phyloP scores from a whole-genome alignment of 2,797 vertebrate genomes.

The Rallus crepitans region DNA sequence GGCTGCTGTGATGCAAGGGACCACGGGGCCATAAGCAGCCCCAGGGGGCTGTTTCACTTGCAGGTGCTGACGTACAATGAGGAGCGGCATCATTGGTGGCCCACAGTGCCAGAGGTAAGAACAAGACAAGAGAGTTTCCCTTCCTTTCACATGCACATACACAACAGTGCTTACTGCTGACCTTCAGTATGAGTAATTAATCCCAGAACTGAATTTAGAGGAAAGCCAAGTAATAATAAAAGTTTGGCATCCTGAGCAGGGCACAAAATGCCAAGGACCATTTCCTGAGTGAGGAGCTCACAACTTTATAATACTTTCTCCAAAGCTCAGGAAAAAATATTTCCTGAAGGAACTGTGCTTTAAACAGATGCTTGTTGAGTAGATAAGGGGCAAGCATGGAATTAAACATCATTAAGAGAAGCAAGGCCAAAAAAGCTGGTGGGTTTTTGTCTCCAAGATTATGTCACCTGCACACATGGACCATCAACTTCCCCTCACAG shows the following conservation, averaged over 20 bases:
- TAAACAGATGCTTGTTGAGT: neutral
- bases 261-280: neutral
- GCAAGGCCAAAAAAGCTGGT: neutral
- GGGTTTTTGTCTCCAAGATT: neutral
- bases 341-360: neutral
- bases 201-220: neutral
- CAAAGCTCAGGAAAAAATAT: neutral
- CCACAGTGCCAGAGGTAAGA: neutral
- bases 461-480: neutral
- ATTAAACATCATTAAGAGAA: constrained; percentile 15
- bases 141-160: neutral
- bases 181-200: neutral
- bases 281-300: neutral
- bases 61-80: neutral
- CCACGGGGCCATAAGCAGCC: neutral
- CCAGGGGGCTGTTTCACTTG: neutral
- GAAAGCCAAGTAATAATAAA: neutral
- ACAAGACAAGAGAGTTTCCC: neutral
- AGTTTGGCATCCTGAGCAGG: neutral
- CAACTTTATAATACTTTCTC: neutral
- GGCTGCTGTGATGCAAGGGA: accelerated
- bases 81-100: neutral
- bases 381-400: neutral
- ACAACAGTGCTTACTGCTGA: neutral
- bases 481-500: accelerated